Base-by-base conservation (phyloP, 2,113 vertebrate genomes). In the Copsychus sechellarum region DNA sequence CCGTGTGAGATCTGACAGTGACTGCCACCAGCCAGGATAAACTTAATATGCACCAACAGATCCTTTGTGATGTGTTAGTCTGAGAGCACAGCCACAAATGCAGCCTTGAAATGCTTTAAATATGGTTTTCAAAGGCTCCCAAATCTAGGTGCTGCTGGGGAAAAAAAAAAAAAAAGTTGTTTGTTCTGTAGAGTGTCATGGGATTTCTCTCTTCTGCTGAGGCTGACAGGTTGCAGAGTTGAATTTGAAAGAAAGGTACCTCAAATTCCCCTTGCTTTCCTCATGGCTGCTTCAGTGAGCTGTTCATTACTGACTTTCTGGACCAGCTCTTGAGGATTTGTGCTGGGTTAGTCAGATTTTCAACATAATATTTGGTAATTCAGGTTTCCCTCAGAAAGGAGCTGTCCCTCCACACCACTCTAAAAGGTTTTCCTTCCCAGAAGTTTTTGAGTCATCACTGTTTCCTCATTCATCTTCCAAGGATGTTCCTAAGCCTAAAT, bases 21-120 rank as follows among this genome's bases (percentile, higher is more conserved):
- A 67, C 77, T 91, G 81, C 90, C 74, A 83, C 56, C 33, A 3
- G 74, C 74, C 57, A 5, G 6, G 61, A 70, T 38, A 47, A 82
- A 66, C 92, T 94, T 71, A 53, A 77, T 50, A 54, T 24, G 69
- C 85, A 93, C 65, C 71, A 71, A 42, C 33, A 71, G 54, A 67
- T 79, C 81, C 90, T 94, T 42, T 81, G 36, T 61, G 60, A 84
- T 77, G 81, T 86, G 77, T 78, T 89, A 93, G 77, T 38, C 77
- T 73, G 81, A 84, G 90, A 70, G 73, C 58, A 86, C 26, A 86
- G 57, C 60, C 72, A 83, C 24, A 73, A 95, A 56, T 15, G 11
- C 50, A 73, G 64, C 60, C 67, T 65, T 84, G 64, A 91, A 77
- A 84, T 48, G 60, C 76, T 76, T 90, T 62, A 74, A 88, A 62